Evolutionary conservation across 2,113 vertebrate species (phyloP).

Genomic region (Mionectes macconnelli): DNA sequence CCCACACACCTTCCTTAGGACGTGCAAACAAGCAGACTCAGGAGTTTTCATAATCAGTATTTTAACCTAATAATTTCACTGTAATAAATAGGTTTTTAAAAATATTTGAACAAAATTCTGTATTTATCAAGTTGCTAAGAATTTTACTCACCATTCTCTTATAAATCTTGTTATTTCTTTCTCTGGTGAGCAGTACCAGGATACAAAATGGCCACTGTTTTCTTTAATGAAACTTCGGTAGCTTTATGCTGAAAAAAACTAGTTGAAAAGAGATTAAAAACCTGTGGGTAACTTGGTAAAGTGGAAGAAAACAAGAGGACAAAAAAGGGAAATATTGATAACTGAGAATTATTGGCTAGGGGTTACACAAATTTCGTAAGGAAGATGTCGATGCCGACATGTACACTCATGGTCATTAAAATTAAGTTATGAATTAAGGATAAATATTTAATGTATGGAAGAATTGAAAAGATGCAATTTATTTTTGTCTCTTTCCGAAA

Average conservation of each 20-base stretch:
- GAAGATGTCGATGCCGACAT: background rate
- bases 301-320: background rate
- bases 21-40: background rate
- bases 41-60: background rate
- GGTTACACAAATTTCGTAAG: background rate
- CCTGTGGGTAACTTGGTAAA: background rate
- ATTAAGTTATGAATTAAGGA: background rate
- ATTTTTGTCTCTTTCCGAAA: background rate
- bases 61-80: background rate
- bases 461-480: fast-evolving
- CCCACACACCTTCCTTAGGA: background rate
- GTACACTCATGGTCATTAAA: background rate
- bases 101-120: background rate
- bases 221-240: background rate
- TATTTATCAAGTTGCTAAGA: background rate
- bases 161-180: background rate
- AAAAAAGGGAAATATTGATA: background rate
- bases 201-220: background rate
- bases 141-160: constrained; percentile 44
- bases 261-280: background rate
- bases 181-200: background rate
- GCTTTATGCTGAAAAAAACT: background rate
- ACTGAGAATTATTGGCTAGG: background rate
- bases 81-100: background rate
- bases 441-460: background rate